Conservation (phyloP, 2,888 invertebrate genomes). For the Hedychridium roseum region DNA sequence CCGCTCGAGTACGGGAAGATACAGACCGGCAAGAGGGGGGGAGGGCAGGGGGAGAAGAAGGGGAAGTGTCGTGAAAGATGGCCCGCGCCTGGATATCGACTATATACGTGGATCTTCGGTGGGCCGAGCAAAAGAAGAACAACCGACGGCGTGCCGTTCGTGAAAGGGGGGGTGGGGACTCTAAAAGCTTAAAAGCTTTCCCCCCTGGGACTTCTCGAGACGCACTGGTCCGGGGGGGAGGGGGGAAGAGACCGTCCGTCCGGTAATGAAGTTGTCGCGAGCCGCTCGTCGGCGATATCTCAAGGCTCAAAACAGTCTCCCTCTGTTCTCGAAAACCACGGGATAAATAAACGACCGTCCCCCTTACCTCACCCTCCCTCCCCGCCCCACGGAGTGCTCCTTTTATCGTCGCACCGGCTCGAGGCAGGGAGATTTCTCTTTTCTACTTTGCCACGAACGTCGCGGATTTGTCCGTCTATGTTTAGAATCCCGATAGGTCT, state of each 20-base stretch:
- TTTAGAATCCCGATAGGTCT: too few relatives aligned
- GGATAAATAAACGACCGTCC: constrained; percentile 38
- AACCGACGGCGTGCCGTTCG: too few relatives aligned
- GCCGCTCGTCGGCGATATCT: constrained; percentile 47
- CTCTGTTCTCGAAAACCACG: constrained; percentile 41
- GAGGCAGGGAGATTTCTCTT: too few relatives aligned
- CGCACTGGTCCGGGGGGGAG: background rate
- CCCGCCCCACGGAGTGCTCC: too few relatives aligned
- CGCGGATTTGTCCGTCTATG: too few relatives aligned
- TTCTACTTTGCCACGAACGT: constrained; percentile 7
- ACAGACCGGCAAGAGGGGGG: background rate
- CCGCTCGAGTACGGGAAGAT: too few relatives aligned
- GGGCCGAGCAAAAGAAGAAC: background rate
- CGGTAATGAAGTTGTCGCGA: constrained; percentile 50
- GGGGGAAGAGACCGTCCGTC: constrained; percentile 19
- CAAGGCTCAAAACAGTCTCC: constrained; percentile 30
- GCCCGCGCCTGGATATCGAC: too few relatives aligned
- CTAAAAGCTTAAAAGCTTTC: constrained; percentile 23
- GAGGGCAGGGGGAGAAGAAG: background rate
- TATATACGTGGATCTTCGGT: background rate
- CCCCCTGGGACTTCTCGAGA: too few relatives aligned
- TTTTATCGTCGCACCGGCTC: too few relatives aligned
- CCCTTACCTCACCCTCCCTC: too few relatives aligned
- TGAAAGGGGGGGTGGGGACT: too few relatives aligned
- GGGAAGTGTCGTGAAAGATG: too few relatives aligned